Conservation (phyloP, 2,888 invertebrate species). For the Cheilosia urbana region DNA sequence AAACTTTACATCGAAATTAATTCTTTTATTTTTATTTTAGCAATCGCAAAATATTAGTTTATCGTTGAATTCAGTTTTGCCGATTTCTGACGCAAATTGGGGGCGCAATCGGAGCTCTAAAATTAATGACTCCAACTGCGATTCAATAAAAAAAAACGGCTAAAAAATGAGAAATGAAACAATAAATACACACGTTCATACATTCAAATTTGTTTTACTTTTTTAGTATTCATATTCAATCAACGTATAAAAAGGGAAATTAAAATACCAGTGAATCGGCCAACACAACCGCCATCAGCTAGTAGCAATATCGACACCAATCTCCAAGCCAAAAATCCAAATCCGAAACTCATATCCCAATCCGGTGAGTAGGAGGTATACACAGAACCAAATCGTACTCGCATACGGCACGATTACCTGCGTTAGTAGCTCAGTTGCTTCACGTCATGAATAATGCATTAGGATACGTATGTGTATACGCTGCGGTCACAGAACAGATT, state of each 20-base stretch:
- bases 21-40: slow-evolving; percentile 2
- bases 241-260: slow-evolving; percentile 74
- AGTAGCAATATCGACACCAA: slow-evolving; percentile 24
- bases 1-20: slow-evolving; percentile 16
- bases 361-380: slow-evolving; percentile 44
- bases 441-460: slow-evolving; percentile 73
- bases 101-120: slow-evolving; percentile 30
- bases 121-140: slow-evolving; percentile 19
- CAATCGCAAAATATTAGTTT: slow-evolving; percentile 45
- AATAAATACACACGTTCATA: slow-evolving; percentile 29
- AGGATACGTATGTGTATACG: slow-evolving; percentile 48
- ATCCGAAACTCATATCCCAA: slow-evolving; percentile 73
- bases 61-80: slow-evolving; percentile 15
- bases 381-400: slow-evolving; percentile 27
- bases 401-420: slow-evolving; percentile 69
- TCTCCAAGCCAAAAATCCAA: slow-evolving; percentile 64
- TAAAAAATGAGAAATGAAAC: not conserved
- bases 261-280: slow-evolving; percentile 69
- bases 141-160: slow-evolving; percentile 35
- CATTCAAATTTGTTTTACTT: not conserved
- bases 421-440: slow-evolving; percentile 67
- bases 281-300: slow-evolving; percentile 21
- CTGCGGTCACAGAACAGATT: slow-evolving; percentile 62
- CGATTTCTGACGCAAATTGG: slow-evolving; percentile 48
- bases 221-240: slow-evolving; percentile 70